Evolutionary conservation across 2,888 invertebrate species (phyloP).

Genomic region (Ceraclea dissimilis): DNA sequence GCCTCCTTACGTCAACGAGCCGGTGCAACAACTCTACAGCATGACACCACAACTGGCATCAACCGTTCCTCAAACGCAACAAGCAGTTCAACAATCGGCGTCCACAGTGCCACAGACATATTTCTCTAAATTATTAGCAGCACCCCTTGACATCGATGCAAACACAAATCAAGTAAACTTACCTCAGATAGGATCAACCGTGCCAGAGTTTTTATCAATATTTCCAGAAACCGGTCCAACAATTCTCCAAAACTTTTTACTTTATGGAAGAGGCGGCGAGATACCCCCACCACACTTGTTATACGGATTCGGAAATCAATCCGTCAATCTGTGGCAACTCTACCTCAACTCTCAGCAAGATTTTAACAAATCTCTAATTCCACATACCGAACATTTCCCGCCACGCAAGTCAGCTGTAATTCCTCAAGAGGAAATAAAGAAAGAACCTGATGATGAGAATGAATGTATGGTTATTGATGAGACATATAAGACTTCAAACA

Average conservation of each 20-base stretch:
- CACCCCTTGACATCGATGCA: not conserved
- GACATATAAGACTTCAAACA: too few relatives aligned
- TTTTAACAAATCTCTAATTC: not conserved
- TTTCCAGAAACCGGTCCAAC: constrained; percentile 3
- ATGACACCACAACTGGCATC: constrained; percentile 8
- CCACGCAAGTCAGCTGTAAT: too few relatives aligned
- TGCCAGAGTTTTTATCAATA: constrained; percentile 5
- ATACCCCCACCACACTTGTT: not conserved
- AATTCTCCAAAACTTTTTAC: constrained; percentile 3
- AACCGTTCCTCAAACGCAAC: constrained; percentile 7
- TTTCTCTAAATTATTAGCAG: not conserved
- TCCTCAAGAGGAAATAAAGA: too few relatives aligned
- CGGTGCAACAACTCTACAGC: not conserved
- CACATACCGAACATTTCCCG: too few relatives aligned
- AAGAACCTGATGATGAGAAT: too few relatives aligned
- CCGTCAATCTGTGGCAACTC: not conserved
- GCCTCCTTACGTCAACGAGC: not conserved
- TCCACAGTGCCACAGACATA: not conserved
- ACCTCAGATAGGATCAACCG: constrained; percentile 6
- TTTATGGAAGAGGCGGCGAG: not conserved
- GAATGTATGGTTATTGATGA: too few relatives aligned
- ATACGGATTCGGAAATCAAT: not conserved
- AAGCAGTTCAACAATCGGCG: not conserved
- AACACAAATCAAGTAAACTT: not conserved
- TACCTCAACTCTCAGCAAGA: not conserved